phyloP scores from a whole-genome alignment of 2,888 invertebrate genomes.

The Ochropleura plecta region DNA sequence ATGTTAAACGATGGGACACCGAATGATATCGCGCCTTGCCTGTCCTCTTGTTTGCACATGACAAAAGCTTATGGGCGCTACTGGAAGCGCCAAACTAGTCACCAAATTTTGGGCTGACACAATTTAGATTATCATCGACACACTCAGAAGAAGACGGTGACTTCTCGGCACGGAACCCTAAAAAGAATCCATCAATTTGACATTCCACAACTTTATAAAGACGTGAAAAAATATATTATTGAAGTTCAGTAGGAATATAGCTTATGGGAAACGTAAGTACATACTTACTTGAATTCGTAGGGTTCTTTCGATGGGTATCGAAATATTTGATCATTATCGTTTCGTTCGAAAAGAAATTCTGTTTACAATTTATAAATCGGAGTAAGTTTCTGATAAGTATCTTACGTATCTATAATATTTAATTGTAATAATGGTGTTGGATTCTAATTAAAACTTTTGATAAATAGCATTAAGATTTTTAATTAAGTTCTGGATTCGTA shows the following conservation, averaged over 20 bases:
- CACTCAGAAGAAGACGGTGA: too few species aligned
- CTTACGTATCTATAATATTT: slow-evolving; percentile 16
- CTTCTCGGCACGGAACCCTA: not conserved
- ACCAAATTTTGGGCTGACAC: too few species aligned
- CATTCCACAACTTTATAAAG: slow-evolving; percentile 37
- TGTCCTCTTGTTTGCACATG: too few species aligned
- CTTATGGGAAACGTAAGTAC: slow-evolving; percentile 3
- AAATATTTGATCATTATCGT: slow-evolving; percentile 53
- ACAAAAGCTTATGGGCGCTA: too few species aligned
- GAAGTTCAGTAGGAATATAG: slow-evolving; percentile 18
- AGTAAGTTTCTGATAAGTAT: slow-evolving; percentile 23
- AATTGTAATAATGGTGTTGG: not conserved
- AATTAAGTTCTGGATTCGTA: slow-evolving; percentile 9
- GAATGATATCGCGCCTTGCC: too few species aligned
- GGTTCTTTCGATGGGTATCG: slow-evolving; percentile 18
- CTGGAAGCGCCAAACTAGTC: too few species aligned
- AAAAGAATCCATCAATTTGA: slow-evolving; percentile 18
- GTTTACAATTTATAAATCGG: slow-evolving; percentile 49
- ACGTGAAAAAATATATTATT: slow-evolving; percentile 32
- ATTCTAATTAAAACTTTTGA: slow-evolving; percentile 39
- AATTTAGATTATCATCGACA: too few species aligned
- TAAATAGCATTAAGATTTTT: slow-evolving; percentile 8
- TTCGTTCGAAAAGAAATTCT: slow-evolving; percentile 27
- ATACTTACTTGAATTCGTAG: slow-evolving; percentile 13
- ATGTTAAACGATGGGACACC: too few species aligned